phyloP scores from a whole-genome alignment of 2,113 vertebrate genomes.

The Planiliza haematocheilus region DNA sequence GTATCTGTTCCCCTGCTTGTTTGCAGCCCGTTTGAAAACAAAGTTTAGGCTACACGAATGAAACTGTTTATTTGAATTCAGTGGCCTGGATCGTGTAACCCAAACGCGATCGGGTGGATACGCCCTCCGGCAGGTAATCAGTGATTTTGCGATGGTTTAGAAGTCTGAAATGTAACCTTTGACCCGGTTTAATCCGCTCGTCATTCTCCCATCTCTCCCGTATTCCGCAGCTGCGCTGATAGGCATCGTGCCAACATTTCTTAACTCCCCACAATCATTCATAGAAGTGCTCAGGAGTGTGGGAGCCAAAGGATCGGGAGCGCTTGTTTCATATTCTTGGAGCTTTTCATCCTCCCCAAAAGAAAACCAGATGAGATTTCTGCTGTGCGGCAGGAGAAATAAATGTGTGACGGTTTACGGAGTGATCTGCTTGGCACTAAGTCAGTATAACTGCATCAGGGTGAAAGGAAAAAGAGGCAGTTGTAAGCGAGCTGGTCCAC shows the following conservation, averaged over 20 bases:
- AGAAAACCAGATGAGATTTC: constrained; percentile 74
- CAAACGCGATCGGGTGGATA: constrained; percentile 40
- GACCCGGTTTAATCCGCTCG: constrained; percentile 64
- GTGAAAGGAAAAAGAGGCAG: constrained; percentile 45
- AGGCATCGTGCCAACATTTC: constrained; percentile 74
- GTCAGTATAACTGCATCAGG: constrained; percentile 41
- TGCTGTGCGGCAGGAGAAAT: constrained; percentile 54
- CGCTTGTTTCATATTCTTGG: constrained; percentile 64
- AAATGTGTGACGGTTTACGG: constrained; percentile 58
- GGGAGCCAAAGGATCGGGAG: constrained; percentile 64
- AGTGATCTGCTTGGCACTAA: constrained; percentile 37
- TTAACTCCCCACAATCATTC: constrained; percentile 70
- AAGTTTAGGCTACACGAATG: constrained; percentile 3
- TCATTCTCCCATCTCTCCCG: constrained; percentile 59
- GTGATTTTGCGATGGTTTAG: constrained; percentile 67
- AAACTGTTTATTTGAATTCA: constrained; percentile 32
- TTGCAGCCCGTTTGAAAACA: constrained; percentile 11
- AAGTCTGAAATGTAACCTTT: constrained; percentile 57
- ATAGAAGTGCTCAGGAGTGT: constrained; percentile 64
- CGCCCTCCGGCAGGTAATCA: constrained; percentile 62
- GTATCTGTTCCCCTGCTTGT: constrained; percentile 33
- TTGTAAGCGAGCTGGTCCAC: constrained; percentile 5
- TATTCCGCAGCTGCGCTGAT: constrained; percentile 78
- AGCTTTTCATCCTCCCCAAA: constrained; percentile 69
- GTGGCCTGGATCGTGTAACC: constrained; percentile 33